Evolutionary conservation across 2,888 invertebrate species (phyloP), one percentile per base, ranked within the genome.

Genomic region (Cosmorhoe ocellata): DNA sequence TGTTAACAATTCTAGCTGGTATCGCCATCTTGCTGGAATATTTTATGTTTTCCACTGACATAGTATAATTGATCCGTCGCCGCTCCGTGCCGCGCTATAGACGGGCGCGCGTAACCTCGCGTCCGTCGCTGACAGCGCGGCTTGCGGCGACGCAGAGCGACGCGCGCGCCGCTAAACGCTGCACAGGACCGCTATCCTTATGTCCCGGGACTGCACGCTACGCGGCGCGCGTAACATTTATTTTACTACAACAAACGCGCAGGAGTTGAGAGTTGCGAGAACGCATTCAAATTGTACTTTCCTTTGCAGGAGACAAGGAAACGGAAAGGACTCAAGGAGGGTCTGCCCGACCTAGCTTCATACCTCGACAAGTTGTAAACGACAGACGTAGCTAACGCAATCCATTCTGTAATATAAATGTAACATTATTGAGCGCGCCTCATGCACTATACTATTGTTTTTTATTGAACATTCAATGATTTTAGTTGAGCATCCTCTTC

Each of bases 331-430:
- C 93, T 99, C 81, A 99, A 99, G 91, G 99, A 99, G 82, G 97
- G 97, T 84, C 93, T 99, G 68, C 99, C 99, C 75, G 97, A 97
- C 81, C 92, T 99, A 79, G 91, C 95, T 79, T 95, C 97, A 92
- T 99, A 98, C 91, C 92, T 99, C 92, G 99, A 99, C 93, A 99
- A 99, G 92, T 93, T 99, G 95, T 99, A 99, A 98, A 84, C 77
- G 76, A 69, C n/a, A n/a, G n/a, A n/a, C 76, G 72, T 87, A 87
- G 86, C 85, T 80, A 84, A 84, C 70, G 64, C 78, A 84, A 84
- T 83, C 78, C 73, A 73, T 76, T 76, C 70, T 88, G 84, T 88
- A 89, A 84, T 82, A 86, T 87, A 52, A 51, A 87, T 85, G 80
- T 83, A 84, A 80, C 78, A 79, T 76, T 78, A 75, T 74, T 69